phyloP scores from a whole-genome alignment of 2,113 vertebrate genomes.

The Ailurus styani region DNA sequence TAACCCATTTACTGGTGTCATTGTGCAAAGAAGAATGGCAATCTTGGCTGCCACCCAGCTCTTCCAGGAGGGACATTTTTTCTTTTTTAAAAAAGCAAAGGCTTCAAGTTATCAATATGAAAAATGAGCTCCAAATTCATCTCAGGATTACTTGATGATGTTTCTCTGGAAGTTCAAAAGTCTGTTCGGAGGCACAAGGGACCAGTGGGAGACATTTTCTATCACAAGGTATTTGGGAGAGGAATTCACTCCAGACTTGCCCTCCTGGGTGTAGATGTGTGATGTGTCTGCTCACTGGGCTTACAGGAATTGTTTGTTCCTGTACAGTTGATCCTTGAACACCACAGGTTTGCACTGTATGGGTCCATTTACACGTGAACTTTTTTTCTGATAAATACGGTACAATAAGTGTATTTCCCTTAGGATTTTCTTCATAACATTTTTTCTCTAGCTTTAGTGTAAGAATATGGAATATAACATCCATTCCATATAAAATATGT shows the following conservation, averaged over 20 bases:
- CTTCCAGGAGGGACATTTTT: not conserved
- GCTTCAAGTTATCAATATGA: not conserved
- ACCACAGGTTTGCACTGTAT: not conserved
- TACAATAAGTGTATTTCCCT: not conserved
- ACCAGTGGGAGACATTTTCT: not conserved
- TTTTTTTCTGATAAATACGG: not conserved
- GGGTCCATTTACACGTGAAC: not conserved
- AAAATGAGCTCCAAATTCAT: not conserved
- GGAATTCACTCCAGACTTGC: not conserved
- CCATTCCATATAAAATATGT: not conserved
- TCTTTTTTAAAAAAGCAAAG: not conserved
- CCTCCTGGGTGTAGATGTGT: not conserved
- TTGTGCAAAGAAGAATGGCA: not conserved
- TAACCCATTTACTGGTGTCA: constrained; percentile 30
- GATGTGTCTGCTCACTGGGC: not conserved
- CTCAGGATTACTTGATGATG: not conserved
- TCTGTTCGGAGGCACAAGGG: not conserved
- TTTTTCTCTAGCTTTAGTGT: not conserved
- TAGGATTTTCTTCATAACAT: not conserved
- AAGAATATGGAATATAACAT: not conserved
- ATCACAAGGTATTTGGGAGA: not conserved
- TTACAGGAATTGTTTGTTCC: not conserved
- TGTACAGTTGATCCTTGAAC: not conserved
- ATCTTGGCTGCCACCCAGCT: not conserved
- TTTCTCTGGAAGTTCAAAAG: not conserved